phyloP scores from a whole-genome alignment of 2,797 vertebrate species.

The Sebastes trivittatus region DNA sequence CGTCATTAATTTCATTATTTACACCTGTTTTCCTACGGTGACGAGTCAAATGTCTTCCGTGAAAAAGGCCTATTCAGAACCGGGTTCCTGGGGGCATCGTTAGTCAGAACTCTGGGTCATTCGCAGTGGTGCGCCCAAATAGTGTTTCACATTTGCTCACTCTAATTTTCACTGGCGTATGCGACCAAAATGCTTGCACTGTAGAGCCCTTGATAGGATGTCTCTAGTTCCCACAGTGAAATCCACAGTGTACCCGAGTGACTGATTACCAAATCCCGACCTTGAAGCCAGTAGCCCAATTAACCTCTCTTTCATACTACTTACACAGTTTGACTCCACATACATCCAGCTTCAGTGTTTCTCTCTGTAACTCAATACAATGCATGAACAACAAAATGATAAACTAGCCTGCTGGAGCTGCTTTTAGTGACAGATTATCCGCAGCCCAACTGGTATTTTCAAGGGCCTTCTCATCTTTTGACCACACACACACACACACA shows the following conservation, averaged over 20 bases:
- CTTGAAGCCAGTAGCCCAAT: not conserved
- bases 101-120: not conserved
- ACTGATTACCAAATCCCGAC: not conserved
- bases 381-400: not conserved
- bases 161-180: not conserved
- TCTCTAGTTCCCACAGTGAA: not conserved
- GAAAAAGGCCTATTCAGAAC: not conserved
- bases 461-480: not conserved
- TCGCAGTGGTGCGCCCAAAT: not conserved
- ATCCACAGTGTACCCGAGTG: not conserved
- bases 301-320: not conserved
- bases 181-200: not conserved
- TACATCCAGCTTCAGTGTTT: not conserved
- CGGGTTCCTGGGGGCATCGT: not conserved
- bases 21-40: too few relatives aligned
- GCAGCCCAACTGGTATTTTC: not conserved
- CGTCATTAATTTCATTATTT: too few relatives aligned
- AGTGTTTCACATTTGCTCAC: not conserved
- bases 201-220: not conserved
- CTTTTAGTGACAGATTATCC: not conserved
- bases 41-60: too few relatives aligned
- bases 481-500: constrained; percentile 10
- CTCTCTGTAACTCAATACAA: not conserved
- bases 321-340: not conserved
- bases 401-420: not conserved